Base-by-base conservation (phyloP, 2,113 vertebrate genomes). In the Bubo scandiacus region DNA sequence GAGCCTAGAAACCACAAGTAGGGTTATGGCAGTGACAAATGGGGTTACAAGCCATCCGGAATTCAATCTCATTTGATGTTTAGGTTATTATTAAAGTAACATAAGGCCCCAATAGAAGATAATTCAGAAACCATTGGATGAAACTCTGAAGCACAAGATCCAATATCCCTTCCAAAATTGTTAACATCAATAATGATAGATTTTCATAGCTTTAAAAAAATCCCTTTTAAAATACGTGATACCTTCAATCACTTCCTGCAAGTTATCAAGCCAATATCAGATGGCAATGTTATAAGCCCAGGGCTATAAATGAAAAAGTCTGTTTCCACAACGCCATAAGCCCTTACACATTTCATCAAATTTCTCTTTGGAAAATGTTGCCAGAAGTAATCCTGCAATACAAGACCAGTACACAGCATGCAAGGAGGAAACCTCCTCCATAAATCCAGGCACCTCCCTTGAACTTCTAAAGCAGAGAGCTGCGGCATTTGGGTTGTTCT, bases 251-350 rank as follows among this genome's bases (percentile, higher is more conserved):
- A 38, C 49, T 94, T 95, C 62, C 70, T 65, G 11, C 5, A 80
- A 92, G 66, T 62, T 96, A 92, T 62, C 70, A 82, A 91, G 71
- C n/a, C 66, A 26, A 1, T 81, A 93, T 95, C 86, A 92, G 15
- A 82, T 34, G 57, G 70, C 83, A 87, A 42, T 3, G 7, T 62
- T 80, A 88, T 72, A 81, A 84, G 70, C 66, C 20, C 12, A 42
- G 32, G 62, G 49, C 49, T 91, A 75, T 52, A 91, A 93, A 87
- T 84, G 59, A 86, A 20, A 63, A 94, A 79, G 18, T 58, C 57
- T 87, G 43, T 81, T 94, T 87, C 59, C 32, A 87, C 52, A 84
- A 43, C 2, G 1, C 42, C 77, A 58, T 54, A 85, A 91, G 72
- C 66, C 36, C 13, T 65, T 21, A 81, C 5, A 79, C 8, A 40